phyloP scores from a whole-genome alignment of 2,888 invertebrate species.

The Habrosyne pyritoides region DNA sequence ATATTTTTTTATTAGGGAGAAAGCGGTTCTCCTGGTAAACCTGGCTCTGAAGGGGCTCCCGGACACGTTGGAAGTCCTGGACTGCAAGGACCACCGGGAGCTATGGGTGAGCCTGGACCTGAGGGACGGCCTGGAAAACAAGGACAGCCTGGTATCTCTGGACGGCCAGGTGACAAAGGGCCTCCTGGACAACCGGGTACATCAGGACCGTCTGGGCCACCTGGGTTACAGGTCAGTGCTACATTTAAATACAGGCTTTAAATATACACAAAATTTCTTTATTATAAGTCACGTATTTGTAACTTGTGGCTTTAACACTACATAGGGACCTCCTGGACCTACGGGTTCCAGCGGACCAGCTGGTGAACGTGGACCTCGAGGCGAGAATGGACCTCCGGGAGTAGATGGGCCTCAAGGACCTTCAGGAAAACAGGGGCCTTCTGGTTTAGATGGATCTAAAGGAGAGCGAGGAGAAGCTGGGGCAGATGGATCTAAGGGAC shows the following conservation, averaged over 20 bases:
- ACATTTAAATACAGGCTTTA: neutral
- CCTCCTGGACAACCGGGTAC: slow-evolving; percentile 86
- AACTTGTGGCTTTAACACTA: too few species aligned
- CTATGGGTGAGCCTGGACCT: slow-evolving; percentile 83
- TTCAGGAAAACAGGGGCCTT: slow-evolving; percentile 90
- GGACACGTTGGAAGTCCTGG: slow-evolving; percentile 87
- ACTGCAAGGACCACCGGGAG: slow-evolving; percentile 86
- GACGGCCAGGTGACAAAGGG: slow-evolving; percentile 90
- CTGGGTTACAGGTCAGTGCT: slow-evolving; percentile 86
- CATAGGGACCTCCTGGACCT: slow-evolving; percentile 88
- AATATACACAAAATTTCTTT: too few species aligned
- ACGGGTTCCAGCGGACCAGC: slow-evolving; percentile 86
- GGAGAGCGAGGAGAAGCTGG: slow-evolving; percentile 86
- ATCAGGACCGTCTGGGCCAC: slow-evolving; percentile 86
- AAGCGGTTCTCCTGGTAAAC: slow-evolving; percentile 88
- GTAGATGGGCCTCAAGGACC: slow-evolving; percentile 90
- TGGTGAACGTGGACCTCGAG: slow-evolving; percentile 88
- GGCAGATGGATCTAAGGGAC: slow-evolving; percentile 90
- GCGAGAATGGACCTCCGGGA: slow-evolving; percentile 89
- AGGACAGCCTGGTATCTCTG: slow-evolving; percentile 88
- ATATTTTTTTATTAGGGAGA: slow-evolving; percentile 81
- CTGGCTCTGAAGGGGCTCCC: slow-evolving; percentile 88
- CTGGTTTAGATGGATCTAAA: slow-evolving; percentile 89
- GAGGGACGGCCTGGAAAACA: slow-evolving; percentile 87
- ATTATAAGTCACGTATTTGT: too few species aligned